phyloP scores from a whole-genome alignment of 2,888 invertebrate genomes.

The Aphidoletes aphidimyza region DNA sequence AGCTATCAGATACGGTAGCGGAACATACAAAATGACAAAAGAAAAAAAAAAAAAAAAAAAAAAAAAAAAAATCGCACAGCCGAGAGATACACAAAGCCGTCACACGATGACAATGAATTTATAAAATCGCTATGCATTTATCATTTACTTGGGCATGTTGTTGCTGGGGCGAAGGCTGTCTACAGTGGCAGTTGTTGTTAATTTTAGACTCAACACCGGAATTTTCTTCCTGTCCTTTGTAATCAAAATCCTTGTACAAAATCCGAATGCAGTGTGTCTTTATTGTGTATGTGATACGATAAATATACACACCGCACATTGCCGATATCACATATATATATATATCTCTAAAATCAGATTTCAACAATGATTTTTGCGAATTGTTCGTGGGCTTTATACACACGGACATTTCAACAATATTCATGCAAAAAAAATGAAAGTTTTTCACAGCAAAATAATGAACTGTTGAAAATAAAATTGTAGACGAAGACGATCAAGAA shows the following conservation, averaged over 20 bases:
- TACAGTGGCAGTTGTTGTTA: not conserved
- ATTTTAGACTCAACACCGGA: constrained; percentile 2
- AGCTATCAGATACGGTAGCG: constrained; percentile 27
- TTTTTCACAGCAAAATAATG: not conserved
- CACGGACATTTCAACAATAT: not conserved
- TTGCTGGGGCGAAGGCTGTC: not conserved
- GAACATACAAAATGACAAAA: not conserved
- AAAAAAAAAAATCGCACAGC: not conserved
- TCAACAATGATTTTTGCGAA: too few species aligned
- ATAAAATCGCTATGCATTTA: too few species aligned
- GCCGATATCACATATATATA: too few species aligned
- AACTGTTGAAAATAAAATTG: not conserved
- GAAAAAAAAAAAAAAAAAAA: not conserved
- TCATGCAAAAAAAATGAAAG: not conserved
- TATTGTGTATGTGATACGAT: too few species aligned
- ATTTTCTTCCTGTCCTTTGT: not conserved
- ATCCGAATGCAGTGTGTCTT: too few species aligned
- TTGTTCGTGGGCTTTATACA: too few species aligned
- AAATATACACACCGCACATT: too few species aligned
- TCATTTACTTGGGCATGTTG: not conserved
- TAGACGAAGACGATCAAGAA: too few species aligned
- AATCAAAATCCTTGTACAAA: too few species aligned
- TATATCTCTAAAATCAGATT: too few species aligned
- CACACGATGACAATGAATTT: constrained; percentile 22
- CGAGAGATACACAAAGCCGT: not conserved